Conservation (phyloP, 2,113 vertebrate genomes). For the Scomber colias region DNA sequence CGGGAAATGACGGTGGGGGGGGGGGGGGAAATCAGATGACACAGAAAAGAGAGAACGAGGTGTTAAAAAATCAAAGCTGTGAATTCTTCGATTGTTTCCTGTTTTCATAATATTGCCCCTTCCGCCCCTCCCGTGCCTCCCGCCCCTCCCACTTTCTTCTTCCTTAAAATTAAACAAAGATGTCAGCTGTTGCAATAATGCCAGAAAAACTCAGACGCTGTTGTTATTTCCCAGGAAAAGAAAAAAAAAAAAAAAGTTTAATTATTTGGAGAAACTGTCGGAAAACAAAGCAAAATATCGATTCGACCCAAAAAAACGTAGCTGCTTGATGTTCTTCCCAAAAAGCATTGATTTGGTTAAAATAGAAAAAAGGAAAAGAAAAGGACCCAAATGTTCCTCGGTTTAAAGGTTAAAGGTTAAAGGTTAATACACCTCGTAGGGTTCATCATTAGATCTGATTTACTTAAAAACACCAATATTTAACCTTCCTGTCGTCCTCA, state of each 20-base stretch:
- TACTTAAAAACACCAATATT: too few species aligned
- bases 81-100: constrained; percentile 22
- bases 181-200: not conserved
- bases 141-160: not conserved
- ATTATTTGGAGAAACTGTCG: constrained; percentile 3
- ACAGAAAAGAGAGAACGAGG: not conserved
- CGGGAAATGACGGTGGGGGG: too few species aligned
- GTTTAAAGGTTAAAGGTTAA: too few species aligned
- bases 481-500: too few species aligned
- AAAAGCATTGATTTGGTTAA: not conserved
- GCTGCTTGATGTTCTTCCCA: not conserved
- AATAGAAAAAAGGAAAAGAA: too few species aligned
- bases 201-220: not conserved
- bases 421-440: too few species aligned
- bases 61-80: constrained; percentile 15
- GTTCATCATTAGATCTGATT: too few species aligned
- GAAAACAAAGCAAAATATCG: not conserved
- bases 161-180: not conserved
- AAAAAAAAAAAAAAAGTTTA: not conserved
- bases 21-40: too few species aligned
- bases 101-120: constrained; percentile 27
- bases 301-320: not conserved
- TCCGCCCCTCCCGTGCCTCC: too few species aligned
- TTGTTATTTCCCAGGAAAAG: not conserved
- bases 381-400: too few species aligned